Percentiles rank a stretch among this genome's conserved stretches.
phyloP scores from a whole-genome alignment of 1,140 invertebrate genomes.

The Drosophila mauritiana region DNA sequence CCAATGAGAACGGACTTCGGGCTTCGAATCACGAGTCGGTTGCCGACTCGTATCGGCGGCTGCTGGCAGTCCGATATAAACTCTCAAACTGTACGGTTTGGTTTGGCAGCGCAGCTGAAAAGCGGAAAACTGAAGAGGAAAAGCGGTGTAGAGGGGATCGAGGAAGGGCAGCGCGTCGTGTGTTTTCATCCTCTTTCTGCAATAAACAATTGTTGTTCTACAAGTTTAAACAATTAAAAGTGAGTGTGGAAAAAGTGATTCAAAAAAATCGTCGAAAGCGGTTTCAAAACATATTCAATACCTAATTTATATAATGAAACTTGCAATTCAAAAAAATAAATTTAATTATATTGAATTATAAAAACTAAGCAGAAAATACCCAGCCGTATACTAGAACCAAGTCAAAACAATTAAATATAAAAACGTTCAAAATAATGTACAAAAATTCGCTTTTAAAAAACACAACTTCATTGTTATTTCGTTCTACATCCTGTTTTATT shows the following conservation, averaged over 20 bases:
- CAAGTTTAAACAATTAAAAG: constrained; percentile 61
- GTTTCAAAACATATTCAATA: no score
- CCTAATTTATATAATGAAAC: no score
- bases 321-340: no score
- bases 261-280: neutral
- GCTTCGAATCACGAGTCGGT: constrained; percentile 18
- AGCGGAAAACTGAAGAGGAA: constrained; percentile 49
- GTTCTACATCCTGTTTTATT: constrained; percentile 62
- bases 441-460: neutral
- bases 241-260: constrained; percentile 47
- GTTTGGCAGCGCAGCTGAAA: constrained; percentile 51
- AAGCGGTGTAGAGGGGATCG: constrained; percentile 28
- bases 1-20: constrained; percentile 20
- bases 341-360: no score
- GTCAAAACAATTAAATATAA: neutral
- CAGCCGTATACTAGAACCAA: constrained; percentile 6
- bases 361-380: neutral
- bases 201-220: constrained; percentile 49
- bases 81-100: constrained; percentile 81
- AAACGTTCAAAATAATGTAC: constrained; percentile 4
- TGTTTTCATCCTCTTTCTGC: constrained; percentile 44
- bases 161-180: constrained; percentile 64
- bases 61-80: constrained; percentile 65
- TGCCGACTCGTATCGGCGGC: constrained; percentile 8
- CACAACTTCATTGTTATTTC: constrained; percentile 36